phyloP scores from a whole-genome alignment of 92 coral and sea anemone genomes.

The Porites cylindrica region DNA sequence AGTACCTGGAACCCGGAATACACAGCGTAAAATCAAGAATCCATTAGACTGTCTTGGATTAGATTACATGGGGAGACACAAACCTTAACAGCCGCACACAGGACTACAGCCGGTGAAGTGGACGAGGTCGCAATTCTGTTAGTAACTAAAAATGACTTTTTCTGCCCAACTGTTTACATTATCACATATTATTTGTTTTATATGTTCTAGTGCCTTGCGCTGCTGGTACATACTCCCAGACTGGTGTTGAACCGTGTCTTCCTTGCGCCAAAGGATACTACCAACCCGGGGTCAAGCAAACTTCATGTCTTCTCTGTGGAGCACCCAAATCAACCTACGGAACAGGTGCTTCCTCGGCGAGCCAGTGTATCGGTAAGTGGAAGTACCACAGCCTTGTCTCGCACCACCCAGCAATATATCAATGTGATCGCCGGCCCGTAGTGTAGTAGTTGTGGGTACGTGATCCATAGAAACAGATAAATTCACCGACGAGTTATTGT shows the following conservation, averaged over 20 bases:
- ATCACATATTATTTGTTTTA: background rate
- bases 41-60: too few species aligned
- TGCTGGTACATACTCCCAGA: constrained; percentile 86
- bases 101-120: too few species aligned
- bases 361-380: constrained; percentile 87
- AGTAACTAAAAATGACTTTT: too few species aligned
- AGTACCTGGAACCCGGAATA: too few species aligned
- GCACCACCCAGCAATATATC: background rate
- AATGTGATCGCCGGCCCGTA: too few species aligned
- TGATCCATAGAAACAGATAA: too few species aligned
- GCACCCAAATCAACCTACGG: constrained; percentile 82
- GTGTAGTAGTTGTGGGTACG: too few species aligned
- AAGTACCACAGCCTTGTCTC: background rate
- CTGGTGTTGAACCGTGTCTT: constrained; percentile 96
- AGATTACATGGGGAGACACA: too few species aligned
- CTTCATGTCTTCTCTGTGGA: constrained; percentile 73
- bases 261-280: constrained; percentile 87
- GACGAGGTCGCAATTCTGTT: too few species aligned
- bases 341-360: constrained; percentile 72
- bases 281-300: constrained; percentile 71
- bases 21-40: too few species aligned
- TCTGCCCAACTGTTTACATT: too few species aligned
- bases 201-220: constrained; percentile 89
- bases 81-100: too few species aligned
- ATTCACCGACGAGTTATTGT: background rate